Evolutionary conservation across 30 jellyfish, hydroid and myxozoan genomes (phyloP).

Genomic region (Morbakka virulenta): DNA sequence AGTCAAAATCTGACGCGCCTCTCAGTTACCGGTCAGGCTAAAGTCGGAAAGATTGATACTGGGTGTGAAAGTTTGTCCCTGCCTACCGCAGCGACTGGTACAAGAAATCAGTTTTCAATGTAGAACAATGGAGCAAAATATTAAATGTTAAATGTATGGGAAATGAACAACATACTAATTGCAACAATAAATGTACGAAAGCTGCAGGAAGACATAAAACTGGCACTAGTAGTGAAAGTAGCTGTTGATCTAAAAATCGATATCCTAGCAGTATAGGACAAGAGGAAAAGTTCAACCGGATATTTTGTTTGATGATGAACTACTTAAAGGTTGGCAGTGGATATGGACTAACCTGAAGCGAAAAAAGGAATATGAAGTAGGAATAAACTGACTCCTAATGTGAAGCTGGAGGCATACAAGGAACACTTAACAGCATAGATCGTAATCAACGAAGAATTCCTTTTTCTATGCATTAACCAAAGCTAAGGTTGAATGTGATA

Average conservation of each 20-base stretch:
- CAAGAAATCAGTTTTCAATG: too few relatives aligned
- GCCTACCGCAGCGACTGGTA: constrained; percentile 4
- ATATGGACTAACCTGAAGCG: not conserved
- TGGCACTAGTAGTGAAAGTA: not conserved
- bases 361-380: too few relatives aligned
- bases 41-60: too few relatives aligned
- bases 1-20: too few relatives aligned
- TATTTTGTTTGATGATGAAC: not conserved
- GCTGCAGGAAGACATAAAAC: constrained; percentile 1
- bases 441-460: not conserved
- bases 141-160: too few relatives aligned
- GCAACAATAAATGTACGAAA: constrained; percentile 6
- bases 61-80: constrained; percentile 7
- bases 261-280: not conserved
- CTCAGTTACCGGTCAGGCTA: too few relatives aligned
- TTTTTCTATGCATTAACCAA: not conserved
- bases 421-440: not conserved
- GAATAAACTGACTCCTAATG: not conserved
- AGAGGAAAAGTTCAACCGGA: not conserved
- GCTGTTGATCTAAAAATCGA: not conserved
- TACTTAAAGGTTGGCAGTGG: constrained; percentile 1
- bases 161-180: not conserved
- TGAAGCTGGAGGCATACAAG: too few relatives aligned
- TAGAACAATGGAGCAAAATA: too few relatives aligned
- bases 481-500: not conserved